Evolutionary conservation across 1,140 invertebrate genomes (phyloP).

Genomic region (Cecropterus lyciades): DNA sequence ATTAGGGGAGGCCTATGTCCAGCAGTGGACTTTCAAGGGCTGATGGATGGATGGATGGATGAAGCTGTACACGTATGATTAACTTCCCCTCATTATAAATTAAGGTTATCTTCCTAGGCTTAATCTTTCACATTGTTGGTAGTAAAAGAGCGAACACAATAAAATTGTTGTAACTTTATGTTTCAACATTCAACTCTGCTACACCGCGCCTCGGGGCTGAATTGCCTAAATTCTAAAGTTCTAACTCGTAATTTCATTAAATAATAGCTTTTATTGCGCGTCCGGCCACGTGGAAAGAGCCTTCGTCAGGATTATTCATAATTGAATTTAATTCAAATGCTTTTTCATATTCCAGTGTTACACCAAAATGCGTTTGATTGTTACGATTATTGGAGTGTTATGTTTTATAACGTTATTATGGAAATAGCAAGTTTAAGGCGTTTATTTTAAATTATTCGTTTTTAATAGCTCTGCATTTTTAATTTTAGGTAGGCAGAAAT

Average conservation of each 20-base stretch:
- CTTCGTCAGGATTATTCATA: constrained; percentile 17
- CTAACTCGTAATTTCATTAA: constrained; percentile 11
- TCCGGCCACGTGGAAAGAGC: constrained; percentile 8
- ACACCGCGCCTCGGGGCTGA: not conserved
- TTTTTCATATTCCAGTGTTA: constrained; percentile 3
- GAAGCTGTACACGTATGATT: no score
- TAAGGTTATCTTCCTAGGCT: no score
- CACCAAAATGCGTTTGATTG: not conserved
- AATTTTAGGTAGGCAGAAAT: no score
- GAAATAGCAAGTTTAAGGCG: no score
- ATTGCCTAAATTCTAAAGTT: constrained; percentile 11
- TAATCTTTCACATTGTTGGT: no score
- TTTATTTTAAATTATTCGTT: no score
- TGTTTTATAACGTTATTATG: not conserved
- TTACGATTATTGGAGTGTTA: constrained; percentile 2
- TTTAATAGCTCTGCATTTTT: no score
- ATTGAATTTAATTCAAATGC: constrained; percentile 2
- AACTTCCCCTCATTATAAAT: no score
- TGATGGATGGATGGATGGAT: no score
- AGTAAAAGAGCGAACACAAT: not conserved
- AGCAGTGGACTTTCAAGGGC: no score
- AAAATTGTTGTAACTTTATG: not conserved
- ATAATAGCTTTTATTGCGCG: constrained; percentile 8
- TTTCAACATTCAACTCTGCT: not conserved
- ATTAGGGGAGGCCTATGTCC: no score